Conservation (phyloP, 2,797 vertebrate species). For the Phaenicophaeus curvirostris region DNA sequence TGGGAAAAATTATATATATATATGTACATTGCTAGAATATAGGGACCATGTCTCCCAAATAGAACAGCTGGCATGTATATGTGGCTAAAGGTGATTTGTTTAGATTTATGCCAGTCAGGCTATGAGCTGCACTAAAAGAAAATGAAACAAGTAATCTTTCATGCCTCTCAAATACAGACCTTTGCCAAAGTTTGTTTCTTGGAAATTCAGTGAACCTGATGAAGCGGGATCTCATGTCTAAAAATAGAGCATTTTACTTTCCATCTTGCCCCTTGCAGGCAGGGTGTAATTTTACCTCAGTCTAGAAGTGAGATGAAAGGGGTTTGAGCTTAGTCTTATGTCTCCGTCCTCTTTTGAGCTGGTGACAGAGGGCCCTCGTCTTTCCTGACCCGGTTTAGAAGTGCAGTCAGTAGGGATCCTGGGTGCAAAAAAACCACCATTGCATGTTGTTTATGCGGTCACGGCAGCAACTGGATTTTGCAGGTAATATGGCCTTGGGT, state of each 20-base stretch:
- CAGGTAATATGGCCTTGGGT: background rate
- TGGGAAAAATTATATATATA: background rate
- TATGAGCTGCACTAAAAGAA: conserved; percentile 17
- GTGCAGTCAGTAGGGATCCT: background rate
- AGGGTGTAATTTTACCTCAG: conserved; percentile 10
- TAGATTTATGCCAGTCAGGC: conserved; percentile 7
- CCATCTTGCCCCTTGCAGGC: background rate
- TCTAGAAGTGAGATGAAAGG: conserved; percentile 27
- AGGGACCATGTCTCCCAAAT: background rate
- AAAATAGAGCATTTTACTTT: conserved; percentile 41
- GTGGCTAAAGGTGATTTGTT: conserved; percentile 19
- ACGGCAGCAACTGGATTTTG: conserved; percentile 14
- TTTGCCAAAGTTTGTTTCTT: conserved; percentile 44
- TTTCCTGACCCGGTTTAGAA: background rate
- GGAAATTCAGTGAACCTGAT: conserved; percentile 41
- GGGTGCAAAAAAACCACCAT: background rate
- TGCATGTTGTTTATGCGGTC: background rate
- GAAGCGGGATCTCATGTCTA: conserved; percentile 24
- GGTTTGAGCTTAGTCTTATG: background rate
- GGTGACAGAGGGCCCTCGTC: background rate
- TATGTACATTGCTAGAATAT: background rate
- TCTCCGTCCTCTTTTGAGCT: background rate
- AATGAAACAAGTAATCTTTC: conserved; percentile 31
- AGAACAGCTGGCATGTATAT: background rate
- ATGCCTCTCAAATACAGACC: background rate